Base-by-base conservation (phyloP, 2,113 vertebrate species). In the Odontesthes bonariensis region DNA sequence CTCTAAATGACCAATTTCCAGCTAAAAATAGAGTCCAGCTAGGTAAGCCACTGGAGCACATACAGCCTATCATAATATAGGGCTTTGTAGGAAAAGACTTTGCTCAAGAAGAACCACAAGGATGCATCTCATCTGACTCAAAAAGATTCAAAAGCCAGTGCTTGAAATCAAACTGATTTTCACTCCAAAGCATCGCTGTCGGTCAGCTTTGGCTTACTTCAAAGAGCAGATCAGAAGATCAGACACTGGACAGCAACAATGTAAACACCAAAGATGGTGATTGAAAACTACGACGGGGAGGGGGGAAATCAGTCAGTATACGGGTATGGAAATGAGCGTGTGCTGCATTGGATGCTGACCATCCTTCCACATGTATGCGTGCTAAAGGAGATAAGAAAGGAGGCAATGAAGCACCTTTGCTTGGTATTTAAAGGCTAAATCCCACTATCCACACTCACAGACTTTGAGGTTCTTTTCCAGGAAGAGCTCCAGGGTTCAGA, bases 21-120 rank as follows among this genome's bases (percentile, higher is more conserved):
- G 32, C 79, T 85, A 85, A 72, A 88, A 83, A 85, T 82, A 86
- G 75, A 31, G 17, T 57, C 1, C n/a, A 16, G 22, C 40, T 23
- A 59, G 53, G 64, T 78, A 6, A 10, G 72, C 76, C 14, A 5
- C 22, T 12, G 53, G 32, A 73, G 74, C 52, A 51, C 13, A 13
- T 38, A 32, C 51, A 64, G 38, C 19, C 9, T 56, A 54, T 27
- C 42, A 54, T 40, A 27, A 55, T 35, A 23, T 32, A 52, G 10
- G 42, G 58, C 5, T 54, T 32, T 2, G 8, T 20, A 53, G 10
- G 27, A 27, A 9, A 20, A 53, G 17, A 51, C 27, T 40, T n/a
- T 8, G 32, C 32, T 31, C 55, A 20, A 38, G 8, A 57, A 62
- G 53, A 38, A 38, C 35, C 35, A 38, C 5, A 1, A 58, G 23